These are phyloP conservation scores for Diadophis punctatus DNA, from an alignment of 2,113 vertebrate species.

Conservation along the genomic window DNA sequence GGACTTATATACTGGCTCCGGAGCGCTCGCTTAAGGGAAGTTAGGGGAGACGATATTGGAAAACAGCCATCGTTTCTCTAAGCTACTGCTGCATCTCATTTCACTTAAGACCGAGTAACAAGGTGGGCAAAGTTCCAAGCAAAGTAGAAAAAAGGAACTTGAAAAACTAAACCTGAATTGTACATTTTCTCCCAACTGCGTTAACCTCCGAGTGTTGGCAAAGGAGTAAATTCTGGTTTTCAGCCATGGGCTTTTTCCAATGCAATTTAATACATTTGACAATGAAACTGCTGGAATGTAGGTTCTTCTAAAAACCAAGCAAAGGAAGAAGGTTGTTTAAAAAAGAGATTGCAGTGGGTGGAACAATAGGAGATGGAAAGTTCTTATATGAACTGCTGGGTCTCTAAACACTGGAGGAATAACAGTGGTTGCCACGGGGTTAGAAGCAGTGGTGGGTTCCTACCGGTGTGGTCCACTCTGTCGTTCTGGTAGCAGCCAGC, in stretches of 20 bases:
- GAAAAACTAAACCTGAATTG: slow-evolving; percentile 11
- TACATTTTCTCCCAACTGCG: not conserved
- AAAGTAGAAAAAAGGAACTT: slow-evolving; percentile 42
- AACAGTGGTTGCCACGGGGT: not conserved
- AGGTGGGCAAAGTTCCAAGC: slow-evolving; percentile 62
- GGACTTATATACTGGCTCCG: slow-evolving; percentile 65
- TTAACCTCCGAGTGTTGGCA: slow-evolving; percentile 28
- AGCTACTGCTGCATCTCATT: slow-evolving; percentile 69
- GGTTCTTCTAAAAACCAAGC: not conserved
- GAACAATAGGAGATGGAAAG: not conserved
- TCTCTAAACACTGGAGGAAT: not conserved
- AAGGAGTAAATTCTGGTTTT: slow-evolving; percentile 28
- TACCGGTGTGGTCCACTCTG: too few species aligned
- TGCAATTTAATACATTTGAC: slow-evolving; percentile 30
- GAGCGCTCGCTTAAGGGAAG: slow-evolving; percentile 49
- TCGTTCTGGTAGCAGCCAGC: too few species aligned
- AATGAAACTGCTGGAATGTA: slow-evolving; percentile 33
- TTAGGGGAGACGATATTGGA: slow-evolving; percentile 38
- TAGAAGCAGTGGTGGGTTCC: too few species aligned
- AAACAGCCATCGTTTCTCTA: slow-evolving; percentile 65
- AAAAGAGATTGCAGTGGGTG: not conserved
- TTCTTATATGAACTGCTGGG: not conserved
- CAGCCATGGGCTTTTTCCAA: slow-evolving; percentile 22
- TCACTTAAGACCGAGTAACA: slow-evolving; percentile 70
- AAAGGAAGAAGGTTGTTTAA: not conserved